Evolutionary conservation across 2,113 vertebrate species (phyloP), one percentile per base, ranked within the genome.

Genomic region (Anguilla rostrata): DNA sequence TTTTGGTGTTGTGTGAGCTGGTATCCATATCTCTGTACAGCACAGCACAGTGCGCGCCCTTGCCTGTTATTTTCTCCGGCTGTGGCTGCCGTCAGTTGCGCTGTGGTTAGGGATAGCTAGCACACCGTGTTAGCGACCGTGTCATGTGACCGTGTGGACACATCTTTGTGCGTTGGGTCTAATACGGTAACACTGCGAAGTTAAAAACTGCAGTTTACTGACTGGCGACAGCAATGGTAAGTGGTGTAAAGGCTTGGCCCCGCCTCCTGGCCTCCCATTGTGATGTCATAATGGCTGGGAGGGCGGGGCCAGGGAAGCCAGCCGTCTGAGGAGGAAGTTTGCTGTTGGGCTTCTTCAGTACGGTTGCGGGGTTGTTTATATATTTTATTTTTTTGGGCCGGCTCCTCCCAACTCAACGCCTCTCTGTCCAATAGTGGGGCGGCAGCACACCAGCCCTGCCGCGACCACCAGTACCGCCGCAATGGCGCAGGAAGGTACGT

Each of bases 401-500:
- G 94, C 94, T 91, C 94, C 93, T 90, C 93, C 94, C 93, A 94
- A 93, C 94, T 95, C 94, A 96, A 96, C 95, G 93, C 96, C 92
- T 96, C 92, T 97, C 95, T 97, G 95, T 97, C 96, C 95, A 95
- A 94, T 97, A 98, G 97, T 98, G 96, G 97, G 97, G 96, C 97
- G 97, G 97, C 97, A 98, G 96, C 97, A 97, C 93, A 98, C 97
- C 94, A 96, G 96, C 95, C 97, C 97, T 96, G 97, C 97, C 88
- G 96, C 97, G 93, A 96, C 97, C 95, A 96, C 97, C 96, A 98
- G 97, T 95, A 97, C 97, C 89, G 97, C 96, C 94, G 92, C 97
- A 91, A 94, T 98, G 96, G 97, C 97, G 91, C 96, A 97, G 97
- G 97, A 98, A 98, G 97, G 97, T 98, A 98, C 83, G 97, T 98